A percentile compares a stretch with the other conserved stretches of the same genome.
Evolutionary conservation across 2,888 invertebrate genomes (phyloP).

Genomic region (Panopea generosa): DNA sequence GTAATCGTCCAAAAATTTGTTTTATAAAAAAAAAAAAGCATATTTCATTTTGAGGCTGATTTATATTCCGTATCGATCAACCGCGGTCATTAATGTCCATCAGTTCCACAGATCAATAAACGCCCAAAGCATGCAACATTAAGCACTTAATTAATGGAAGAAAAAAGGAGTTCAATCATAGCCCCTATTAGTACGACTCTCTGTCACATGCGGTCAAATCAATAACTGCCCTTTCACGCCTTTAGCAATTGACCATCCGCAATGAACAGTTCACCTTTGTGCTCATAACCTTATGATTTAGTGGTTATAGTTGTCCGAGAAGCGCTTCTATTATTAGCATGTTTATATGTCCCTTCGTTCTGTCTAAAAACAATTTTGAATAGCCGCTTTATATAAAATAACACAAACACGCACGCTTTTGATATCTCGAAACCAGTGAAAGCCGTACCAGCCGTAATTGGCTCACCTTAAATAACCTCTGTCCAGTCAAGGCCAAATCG

Average conservation of each 20-base stretch:
- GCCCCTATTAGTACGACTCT: background rate
- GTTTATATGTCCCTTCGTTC: too few species aligned
- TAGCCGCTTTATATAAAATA: too few species aligned
- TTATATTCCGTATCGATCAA: background rate
- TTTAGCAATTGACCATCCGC: constrained; percentile 8
- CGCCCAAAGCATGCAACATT: constrained; percentile 17
- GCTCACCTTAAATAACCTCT: constrained; percentile 64
- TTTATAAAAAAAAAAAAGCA: too few species aligned
- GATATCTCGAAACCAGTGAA: too few species aligned
- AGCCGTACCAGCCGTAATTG: background rate
- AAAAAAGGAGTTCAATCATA: constrained; percentile 7
- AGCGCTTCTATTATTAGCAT: background rate
- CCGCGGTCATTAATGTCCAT: background rate
- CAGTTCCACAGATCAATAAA: constrained; percentile 1
- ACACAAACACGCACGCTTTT: too few species aligned
- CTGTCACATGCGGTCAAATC: constrained; percentile 32
- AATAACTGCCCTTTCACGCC: constrained; percentile 34
- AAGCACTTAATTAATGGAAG: constrained; percentile 23
- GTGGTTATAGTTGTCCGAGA: background rate
- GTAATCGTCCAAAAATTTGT: too few species aligned
- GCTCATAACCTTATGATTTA: constrained; percentile 12
- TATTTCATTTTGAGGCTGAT: background rate
- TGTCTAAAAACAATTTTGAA: too few species aligned
- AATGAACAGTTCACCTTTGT: constrained; percentile 15
- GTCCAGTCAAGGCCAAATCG: constrained; percentile 51